phyloP scores from a whole-genome alignment of 2,113 vertebrate species.

The Mesocricetus auratus region DNA sequence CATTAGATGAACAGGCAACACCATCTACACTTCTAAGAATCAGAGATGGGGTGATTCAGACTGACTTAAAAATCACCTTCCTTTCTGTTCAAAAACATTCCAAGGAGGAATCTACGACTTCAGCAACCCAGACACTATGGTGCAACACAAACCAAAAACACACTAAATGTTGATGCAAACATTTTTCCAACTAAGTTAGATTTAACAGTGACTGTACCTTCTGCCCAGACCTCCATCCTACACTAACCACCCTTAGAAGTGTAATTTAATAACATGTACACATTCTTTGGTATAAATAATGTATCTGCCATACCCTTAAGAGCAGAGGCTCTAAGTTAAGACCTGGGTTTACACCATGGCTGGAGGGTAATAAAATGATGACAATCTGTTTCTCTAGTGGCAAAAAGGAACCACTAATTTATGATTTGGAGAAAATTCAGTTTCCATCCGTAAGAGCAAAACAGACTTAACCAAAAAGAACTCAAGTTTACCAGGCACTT shows the following conservation, averaged over 20 bases:
- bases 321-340: neutral
- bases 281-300: constrained; percentile 28
- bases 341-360: neutral
- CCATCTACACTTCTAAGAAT: neutral
- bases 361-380: neutral
- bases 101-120: neutral
- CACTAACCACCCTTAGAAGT: neutral
- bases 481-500: constrained; percentile 88
- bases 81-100: neutral
- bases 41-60: neutral
- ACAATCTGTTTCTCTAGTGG: neutral
- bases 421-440: constrained; percentile 15
- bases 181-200: neutral
- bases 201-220: neutral
- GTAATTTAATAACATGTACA: neutral
- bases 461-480: constrained; percentile 67
- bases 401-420: constrained; percentile 30
- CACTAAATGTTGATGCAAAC: neutral
- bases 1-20: neutral
- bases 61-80: constrained; percentile 7
- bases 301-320: neutral
- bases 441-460: constrained; percentile 12
- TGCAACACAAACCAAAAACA: neutral
- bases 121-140: neutral
- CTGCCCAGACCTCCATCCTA: neutral